Conservation (phyloP, 2,113 vertebrate species). For the Pseudorasbora parva region DNA sequence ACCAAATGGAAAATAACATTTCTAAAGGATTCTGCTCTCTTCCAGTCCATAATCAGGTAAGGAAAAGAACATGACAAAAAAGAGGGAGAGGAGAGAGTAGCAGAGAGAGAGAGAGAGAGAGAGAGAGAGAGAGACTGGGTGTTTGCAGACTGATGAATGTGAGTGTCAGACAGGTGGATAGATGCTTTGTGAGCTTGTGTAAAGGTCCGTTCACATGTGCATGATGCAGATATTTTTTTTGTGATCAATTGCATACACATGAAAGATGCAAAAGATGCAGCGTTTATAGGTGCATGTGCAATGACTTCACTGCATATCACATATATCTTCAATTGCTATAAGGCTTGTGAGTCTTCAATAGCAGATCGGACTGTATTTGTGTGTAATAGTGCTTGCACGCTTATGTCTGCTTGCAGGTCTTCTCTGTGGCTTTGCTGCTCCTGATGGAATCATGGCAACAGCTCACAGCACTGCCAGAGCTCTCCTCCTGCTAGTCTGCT, state of each 20-base stretch:
- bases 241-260: neutral
- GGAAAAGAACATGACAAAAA: neutral
- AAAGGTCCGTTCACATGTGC: neutral
- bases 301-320: neutral
- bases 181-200: neutral
- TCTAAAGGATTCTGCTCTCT: slow-evolving; percentile 17
- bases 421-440: slow-evolving; percentile 50
- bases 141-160: neutral
- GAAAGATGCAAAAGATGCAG: neutral
- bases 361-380: neutral
- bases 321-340: neutral
- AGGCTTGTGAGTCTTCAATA: neutral
- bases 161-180: slow-evolving; percentile 6
- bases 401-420: slow-evolving; percentile 56
- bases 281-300: neutral
- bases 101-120: neutral
- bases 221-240: neutral
- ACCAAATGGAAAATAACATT: slow-evolving; percentile 46
- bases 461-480: slow-evolving; percentile 61
- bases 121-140: neutral
- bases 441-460: slow-evolving; percentile 72
- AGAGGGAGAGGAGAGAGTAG: neutral
- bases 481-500: slow-evolving; percentile 66
- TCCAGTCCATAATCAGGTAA: slow-evolving; percentile 41
- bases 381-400: neutral